Evolutionary conservation across 1,140 invertebrate species (phyloP), one percentile per base, ranked within the genome.

Genomic region (Saccostrea glomerata): DNA sequence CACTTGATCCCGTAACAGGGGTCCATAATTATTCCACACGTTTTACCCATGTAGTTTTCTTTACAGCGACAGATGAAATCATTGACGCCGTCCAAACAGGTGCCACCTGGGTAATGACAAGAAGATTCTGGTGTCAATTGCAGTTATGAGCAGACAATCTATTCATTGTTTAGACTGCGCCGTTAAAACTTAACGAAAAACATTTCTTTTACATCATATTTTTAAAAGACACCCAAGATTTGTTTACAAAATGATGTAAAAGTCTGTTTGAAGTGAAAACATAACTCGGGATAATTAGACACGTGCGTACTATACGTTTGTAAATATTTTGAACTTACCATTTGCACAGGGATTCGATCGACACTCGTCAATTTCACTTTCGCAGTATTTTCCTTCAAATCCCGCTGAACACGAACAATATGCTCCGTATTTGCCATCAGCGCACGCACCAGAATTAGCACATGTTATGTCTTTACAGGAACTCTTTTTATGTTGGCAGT

Each of bases 11-110:
- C 89, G 15, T 85, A 73, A 54, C 91, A 92, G 25, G 89, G 89
- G 84, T 92, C 87, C 25, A 89, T 63, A 13, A 90, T 86, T 23
- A 87, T 89, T 58, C 91, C 92, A 89, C 92, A 93, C 9, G 89
- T 85, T 56, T 70, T 58, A 12, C 92, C 92, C 17, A 88, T 91
- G 83, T 90, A 93, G 30, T 90, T 90, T 20, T 87, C 85, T n/a
- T 23, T 88, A 85, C 92, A 93, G 60, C 86, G 30, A 83, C 92
- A 92, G 30, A 66, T 85, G 84, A 90, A 90, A 55, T 90, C 88
- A 87, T 91, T 89, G 25, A 92, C 60, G 15, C 88, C 85, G 60
- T 92, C 89, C 23, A 87, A 23, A 88, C 92, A 92, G 15, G 70
- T 77, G 23, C 89, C 91, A 30, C 91, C 91, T 92, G 87, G 87